These are phyloP conservation scores for Beaufortia kweichowensis DNA, from an alignment of 2,113 vertebrate species.

Conservation along the genomic window DNA sequence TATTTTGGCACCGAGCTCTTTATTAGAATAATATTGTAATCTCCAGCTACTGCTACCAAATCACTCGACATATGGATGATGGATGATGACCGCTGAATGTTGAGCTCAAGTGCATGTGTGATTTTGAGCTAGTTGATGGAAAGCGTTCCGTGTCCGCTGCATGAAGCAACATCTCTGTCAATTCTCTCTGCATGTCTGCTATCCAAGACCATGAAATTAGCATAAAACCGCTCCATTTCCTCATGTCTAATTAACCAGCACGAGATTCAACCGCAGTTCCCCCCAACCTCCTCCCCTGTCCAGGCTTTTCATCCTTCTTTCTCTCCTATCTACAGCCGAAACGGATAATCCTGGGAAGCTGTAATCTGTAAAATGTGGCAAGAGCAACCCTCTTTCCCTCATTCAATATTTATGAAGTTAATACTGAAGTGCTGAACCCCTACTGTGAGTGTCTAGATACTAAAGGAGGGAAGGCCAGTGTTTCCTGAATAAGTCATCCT, in stretches of 20 bases:
- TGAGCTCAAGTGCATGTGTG: conserved; percentile 25
- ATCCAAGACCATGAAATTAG: conserved; percentile 49
- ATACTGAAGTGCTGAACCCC: conserved; percentile 41
- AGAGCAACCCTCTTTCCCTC: conserved; percentile 43
- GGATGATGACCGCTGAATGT: conserved; percentile 37
- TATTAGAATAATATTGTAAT: conserved; percentile 35
- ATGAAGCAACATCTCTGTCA: conserved; percentile 35
- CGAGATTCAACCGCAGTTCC: conserved; percentile 13
- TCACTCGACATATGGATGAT: conserved; percentile 33
- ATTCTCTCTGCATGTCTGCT: conserved; percentile 31
- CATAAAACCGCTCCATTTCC: conserved; percentile 53
- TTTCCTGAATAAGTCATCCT: conserved; percentile 43
- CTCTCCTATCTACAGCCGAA: conserved; percentile 30
- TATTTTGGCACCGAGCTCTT: conserved; percentile 15
- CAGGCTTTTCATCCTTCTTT: background rate
- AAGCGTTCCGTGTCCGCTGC: background rate
- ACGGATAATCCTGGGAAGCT: conserved; percentile 36
- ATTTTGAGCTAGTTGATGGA: background rate
- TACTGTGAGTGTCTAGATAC: conserved; percentile 14
- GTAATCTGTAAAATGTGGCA: conserved; percentile 50
- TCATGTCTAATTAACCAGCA: conserved; percentile 53
- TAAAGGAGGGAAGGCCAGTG: conserved; percentile 2
- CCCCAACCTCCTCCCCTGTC: background rate
- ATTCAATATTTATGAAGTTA: conserved; percentile 57
- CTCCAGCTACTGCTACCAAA: background rate